Base-by-base conservation (phyloP, 2,797 vertebrate genomes). In the Molossus molossus region DNA sequence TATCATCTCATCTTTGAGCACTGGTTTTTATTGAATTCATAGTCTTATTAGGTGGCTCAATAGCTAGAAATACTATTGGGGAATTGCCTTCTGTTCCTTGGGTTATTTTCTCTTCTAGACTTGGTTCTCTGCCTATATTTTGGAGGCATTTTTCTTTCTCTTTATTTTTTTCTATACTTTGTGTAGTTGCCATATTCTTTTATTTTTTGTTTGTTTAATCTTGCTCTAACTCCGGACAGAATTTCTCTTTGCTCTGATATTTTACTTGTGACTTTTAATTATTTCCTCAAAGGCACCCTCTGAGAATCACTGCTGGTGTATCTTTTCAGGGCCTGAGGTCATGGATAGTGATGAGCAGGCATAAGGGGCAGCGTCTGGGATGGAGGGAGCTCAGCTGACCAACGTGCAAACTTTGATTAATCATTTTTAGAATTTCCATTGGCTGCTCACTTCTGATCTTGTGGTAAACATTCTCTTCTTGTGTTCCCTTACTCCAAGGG, bases 101-200 rank as follows among this genome's bases (percentile, higher is more conserved):
- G 80, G 21, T 86, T 95, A 72, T 79, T 21, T 92, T 94, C 64
- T 82, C 91, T 91, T 96, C 91, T 53, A 77, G 86, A 91, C 50
- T 89, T 62, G 40, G 55, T 76, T 95, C 57, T 91, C 45, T 40
- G 37, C 48, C 11, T 94, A n/a, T 48, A 23, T 64, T 94, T 87
- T 77, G 57, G 18, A 87, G 60, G 13, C 6, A 10, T 91, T 64
- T 60, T 92, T 65, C 53, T 37, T 80, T 33, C 60, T 88, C 21
- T 62, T 62, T 33, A 20, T 40, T 87, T 82, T 94, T 70, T 82
- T 21, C 17, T 37, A 12, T 40, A 27, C 20, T 87, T 90, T 82
- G 0, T 88, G 15, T 45, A 53, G 20, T 37, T 65, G 7, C 1
- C 45, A 58, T 27, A n/a, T 4, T 82, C 21, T 67, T 29, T 18